Conservation (phyloP, 1,140 invertebrate genomes). For the Hycleus cichorii region DNA sequence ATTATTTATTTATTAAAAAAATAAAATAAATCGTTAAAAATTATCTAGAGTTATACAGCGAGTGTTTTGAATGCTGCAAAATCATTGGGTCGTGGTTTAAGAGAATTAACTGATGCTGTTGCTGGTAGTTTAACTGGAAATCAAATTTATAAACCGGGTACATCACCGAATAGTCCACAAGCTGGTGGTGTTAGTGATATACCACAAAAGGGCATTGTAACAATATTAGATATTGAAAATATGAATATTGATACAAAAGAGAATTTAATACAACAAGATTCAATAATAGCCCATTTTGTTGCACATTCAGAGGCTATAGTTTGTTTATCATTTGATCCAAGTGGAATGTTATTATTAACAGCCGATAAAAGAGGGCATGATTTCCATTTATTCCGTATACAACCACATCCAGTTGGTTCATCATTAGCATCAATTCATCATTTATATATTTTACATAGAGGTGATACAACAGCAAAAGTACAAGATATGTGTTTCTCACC, state of each 20-base stretch:
- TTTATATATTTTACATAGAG: conserved; percentile 88
- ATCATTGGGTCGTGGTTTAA: conserved; percentile 73
- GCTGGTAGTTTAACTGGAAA: conserved; percentile 79
- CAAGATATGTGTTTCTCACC: conserved; percentile 82
- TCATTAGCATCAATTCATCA: conserved; percentile 89
- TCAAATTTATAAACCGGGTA: conserved; percentile 38
- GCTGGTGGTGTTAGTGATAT: conserved; percentile 44
- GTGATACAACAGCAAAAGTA: conserved; percentile 76
- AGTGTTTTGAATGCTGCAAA: conserved; percentile 93
- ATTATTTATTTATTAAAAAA: not conserved
- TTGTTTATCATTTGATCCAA: conserved; percentile 85
- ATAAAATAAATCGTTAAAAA: not conserved
- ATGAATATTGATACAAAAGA: conserved; percentile 28
- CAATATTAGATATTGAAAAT: conserved; percentile 79
- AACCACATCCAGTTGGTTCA: conserved; percentile 85
- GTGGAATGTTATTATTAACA: conserved; percentile 84
- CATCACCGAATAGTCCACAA: conserved; percentile 39
- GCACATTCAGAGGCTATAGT: conserved; percentile 89
- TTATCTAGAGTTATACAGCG: conserved; percentile 83
- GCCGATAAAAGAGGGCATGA: conserved; percentile 91
- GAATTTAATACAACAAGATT: conserved; percentile 48
- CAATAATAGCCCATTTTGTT: conserved; percentile 87
- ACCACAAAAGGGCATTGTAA: conserved; percentile 76
- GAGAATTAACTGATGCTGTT: conserved; percentile 88
- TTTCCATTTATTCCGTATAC: conserved; percentile 92